Evolutionary conservation across 2,797 vertebrate species (phyloP).

Genomic region (Ctenochaetus hawaiiensis): DNA sequence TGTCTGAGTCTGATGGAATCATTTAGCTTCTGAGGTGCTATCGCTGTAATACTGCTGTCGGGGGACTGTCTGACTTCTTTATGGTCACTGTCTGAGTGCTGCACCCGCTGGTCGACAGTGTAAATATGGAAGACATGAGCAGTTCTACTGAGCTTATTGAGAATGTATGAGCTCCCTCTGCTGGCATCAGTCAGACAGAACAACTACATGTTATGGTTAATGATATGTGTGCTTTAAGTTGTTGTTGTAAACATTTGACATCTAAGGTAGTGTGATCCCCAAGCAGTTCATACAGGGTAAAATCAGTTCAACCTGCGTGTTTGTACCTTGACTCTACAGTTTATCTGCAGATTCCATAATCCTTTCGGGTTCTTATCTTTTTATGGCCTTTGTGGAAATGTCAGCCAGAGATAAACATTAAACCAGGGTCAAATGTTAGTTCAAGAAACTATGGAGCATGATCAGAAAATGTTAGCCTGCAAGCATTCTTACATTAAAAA

Average conservation of each 20-base stretch:
- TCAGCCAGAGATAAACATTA: neutral
- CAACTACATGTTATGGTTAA: neutral
- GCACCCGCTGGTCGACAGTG: slow-evolving; percentile 35
- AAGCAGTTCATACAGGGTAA: neutral
- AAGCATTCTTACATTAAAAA: neutral
- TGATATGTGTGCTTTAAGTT: neutral
- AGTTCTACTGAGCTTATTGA: neutral
- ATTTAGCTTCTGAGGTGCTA: slow-evolving; percentile 52
- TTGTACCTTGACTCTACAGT: neutral
- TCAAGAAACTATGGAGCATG: neutral
- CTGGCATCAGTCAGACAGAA: slow-evolving; percentile 39
- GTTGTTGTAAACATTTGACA: neutral
- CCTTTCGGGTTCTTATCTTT: neutral
- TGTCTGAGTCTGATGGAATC: slow-evolving; percentile 28
- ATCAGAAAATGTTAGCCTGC: neutral
- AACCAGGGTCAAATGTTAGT: too few relatives aligned
- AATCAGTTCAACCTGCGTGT: neutral
- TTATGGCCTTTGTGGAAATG: neutral
- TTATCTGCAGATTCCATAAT: neutral
- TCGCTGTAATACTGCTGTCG: slow-evolving; percentile 30
- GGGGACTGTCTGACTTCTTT: slow-evolving; percentile 62
- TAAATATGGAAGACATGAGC: slow-evolving; percentile 11
- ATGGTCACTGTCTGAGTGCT: slow-evolving; percentile 67
- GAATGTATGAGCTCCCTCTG: slow-evolving; percentile 66
- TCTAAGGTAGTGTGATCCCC: neutral